Evolutionary conservation across 2,888 invertebrate genomes (phyloP).

Genomic region (Drosophila algonquin): DNA sequence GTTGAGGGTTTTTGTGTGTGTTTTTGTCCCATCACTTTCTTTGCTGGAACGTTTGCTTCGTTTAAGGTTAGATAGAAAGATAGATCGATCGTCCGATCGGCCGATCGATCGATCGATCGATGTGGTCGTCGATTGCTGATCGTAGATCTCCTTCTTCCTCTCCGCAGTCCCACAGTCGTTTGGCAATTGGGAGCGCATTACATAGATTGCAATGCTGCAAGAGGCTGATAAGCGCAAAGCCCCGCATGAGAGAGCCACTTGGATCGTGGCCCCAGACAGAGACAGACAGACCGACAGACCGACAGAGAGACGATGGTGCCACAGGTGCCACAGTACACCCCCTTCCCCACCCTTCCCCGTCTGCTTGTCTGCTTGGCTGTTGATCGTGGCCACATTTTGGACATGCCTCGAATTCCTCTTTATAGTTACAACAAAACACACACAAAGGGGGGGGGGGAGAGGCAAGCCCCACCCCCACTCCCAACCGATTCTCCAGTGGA

Average conservation of each 20-base stretch:
- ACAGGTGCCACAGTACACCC: slow-evolving; percentile 49
- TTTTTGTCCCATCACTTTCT: slow-evolving; percentile 64
- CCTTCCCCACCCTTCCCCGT: too few relatives aligned
- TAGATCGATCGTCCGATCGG: slow-evolving; percentile 36
- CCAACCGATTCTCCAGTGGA: slow-evolving; percentile 45
- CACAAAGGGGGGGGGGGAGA: neutral
- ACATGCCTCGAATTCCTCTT: slow-evolving; percentile 56
- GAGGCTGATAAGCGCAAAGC: slow-evolving; percentile 61
- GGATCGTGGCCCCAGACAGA: slow-evolving; percentile 6
- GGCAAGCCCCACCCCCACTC: neutral
- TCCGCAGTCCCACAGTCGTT: neutral
- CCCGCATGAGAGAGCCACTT: slow-evolving; percentile 11
- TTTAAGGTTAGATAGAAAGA: slow-evolving; percentile 49
- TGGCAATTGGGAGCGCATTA: slow-evolving; percentile 62
- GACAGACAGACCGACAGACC: neutral
- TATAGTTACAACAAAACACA: slow-evolving; percentile 51
- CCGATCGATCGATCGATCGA: slow-evolving; percentile 34
- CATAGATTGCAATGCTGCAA: slow-evolving; percentile 65
- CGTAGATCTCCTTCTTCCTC: slow-evolving; percentile 41
- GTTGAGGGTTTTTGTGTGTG: slow-evolving; percentile 3
- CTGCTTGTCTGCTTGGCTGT: neutral
- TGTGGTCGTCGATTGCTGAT: slow-evolving; percentile 43
- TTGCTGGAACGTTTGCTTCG: slow-evolving; percentile 39
- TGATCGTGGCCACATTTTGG: slow-evolving; percentile 60
- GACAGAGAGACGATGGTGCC: slow-evolving; percentile 15